phyloP scores from a whole-genome alignment of 2,113 vertebrate species.

The Albula glossodonta region DNA sequence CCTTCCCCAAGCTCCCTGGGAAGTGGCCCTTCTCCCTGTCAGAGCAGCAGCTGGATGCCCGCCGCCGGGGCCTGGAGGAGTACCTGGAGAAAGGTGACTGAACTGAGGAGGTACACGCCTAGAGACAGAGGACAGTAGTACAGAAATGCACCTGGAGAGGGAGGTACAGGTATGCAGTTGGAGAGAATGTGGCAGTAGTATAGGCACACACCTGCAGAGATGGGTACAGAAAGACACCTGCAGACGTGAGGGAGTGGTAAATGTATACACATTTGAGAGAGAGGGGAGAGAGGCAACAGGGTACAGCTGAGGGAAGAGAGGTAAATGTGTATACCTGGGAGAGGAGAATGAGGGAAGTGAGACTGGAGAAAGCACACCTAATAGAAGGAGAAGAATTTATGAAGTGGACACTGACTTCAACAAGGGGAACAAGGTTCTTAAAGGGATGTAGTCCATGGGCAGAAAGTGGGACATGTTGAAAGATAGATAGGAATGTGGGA shows the following conservation, averaged over 20 bases:
- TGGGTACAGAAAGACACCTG: background rate
- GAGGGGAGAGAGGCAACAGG: background rate
- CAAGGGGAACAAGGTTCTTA: background rate
- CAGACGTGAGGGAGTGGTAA: background rate
- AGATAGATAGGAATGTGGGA: background rate
- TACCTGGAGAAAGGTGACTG: slow-evolving; percentile 88
- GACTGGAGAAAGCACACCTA: background rate
- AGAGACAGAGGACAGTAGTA: background rate
- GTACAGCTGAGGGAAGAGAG: no score
- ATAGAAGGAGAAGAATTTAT: background rate
- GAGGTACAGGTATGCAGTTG: background rate
- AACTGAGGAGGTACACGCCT: no score
- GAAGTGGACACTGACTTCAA: background rate
- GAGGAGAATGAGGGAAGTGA: no score
- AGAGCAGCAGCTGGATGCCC: slow-evolving; percentile 91
- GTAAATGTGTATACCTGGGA: no score
- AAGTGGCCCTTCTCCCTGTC: slow-evolving; percentile 97
- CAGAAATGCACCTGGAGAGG: background rate
- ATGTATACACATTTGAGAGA: background rate
- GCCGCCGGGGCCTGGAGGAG: slow-evolving; percentile 90
- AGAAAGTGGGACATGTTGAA: background rate
- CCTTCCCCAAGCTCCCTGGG: slow-evolving; percentile 89
- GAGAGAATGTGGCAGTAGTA: no score
- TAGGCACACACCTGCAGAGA: background rate
- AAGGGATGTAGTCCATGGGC: background rate